Evolutionary conservation across 2,888 invertebrate species (phyloP).

Genomic region (Allygus modestus): DNA sequence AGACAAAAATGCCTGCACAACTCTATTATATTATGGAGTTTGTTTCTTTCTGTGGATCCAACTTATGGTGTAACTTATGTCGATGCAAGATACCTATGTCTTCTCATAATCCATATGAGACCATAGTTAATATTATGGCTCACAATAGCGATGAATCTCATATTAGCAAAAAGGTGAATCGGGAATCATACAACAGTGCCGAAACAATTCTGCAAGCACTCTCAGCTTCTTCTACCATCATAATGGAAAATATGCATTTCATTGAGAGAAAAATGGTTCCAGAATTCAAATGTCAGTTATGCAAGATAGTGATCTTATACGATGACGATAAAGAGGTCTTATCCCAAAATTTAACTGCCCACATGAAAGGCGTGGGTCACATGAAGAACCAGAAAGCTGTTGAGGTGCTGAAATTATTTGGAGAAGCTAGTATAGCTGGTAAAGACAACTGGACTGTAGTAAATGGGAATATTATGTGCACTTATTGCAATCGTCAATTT

Average conservation of each 20-base stretch:
- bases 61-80: constrained; percentile 42
- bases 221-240: not conserved
- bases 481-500: constrained; percentile 6
- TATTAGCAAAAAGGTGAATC: not conserved
- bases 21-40: constrained; percentile 35
- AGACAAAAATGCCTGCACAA: constrained; percentile 19
- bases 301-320: not conserved
- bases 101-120: constrained; percentile 19
- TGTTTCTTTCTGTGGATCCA: constrained; percentile 43
- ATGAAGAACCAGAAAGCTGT: constrained; percentile 26
- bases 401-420: constrained; percentile 8
- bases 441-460: constrained; percentile 15
- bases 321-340: not conserved
- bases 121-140: constrained; percentile 42
- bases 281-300: constrained; percentile 30
- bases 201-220: not conserved
- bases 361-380: constrained; percentile 23
- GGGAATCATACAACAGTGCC: not conserved
- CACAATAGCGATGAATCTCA: constrained; percentile 31
- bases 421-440: constrained; percentile 22
- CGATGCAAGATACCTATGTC: constrained; percentile 2
- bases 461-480: constrained; percentile 47
- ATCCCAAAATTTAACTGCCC: constrained; percentile 9
- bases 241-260: constrained; percentile 3
- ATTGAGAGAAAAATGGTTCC: constrained; percentile 35